phyloP scores from a whole-genome alignment of 2,113 vertebrate species.

The Thinocorus orbignyianus region DNA sequence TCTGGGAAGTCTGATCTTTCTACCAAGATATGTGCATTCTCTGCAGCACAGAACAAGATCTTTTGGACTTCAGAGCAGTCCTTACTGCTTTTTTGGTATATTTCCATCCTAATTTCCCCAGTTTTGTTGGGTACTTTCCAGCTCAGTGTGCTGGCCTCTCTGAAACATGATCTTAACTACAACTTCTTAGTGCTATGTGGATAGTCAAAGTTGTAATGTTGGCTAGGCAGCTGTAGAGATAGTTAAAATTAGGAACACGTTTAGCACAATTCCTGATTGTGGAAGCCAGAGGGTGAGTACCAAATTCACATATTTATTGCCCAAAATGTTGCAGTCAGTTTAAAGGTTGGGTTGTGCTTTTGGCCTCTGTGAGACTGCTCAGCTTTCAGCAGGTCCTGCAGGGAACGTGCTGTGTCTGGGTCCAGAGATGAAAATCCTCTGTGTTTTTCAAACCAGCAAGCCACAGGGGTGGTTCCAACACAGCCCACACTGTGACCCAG shows the following conservation, averaged over 20 bases:
- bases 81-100: neutral
- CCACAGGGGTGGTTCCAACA: accelerated
- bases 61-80: neutral
- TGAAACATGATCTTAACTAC: neutral
- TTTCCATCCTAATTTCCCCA: neutral
- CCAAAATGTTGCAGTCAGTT: neutral
- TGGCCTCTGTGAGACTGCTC: neutral
- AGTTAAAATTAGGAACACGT: neutral
- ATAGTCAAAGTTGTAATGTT: neutral
- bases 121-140: neutral
- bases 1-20: neutral
- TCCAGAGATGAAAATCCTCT: neutral
- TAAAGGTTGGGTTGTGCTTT: neutral
- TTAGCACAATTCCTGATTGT: neutral
- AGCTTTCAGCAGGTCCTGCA: neutral
- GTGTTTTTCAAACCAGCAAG: neutral
- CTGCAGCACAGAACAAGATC: neutral
- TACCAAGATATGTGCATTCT: neutral
- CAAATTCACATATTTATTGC: neutral
- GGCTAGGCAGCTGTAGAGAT: neutral
- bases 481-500: neutral
- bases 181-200: accelerated
- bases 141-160: neutral
- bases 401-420: neutral
- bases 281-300: neutral